Evolutionary conservation across 2,113 vertebrate genomes (phyloP), one percentile per base, ranked within the genome.

Genomic region (Amblyornis subalaris): DNA sequence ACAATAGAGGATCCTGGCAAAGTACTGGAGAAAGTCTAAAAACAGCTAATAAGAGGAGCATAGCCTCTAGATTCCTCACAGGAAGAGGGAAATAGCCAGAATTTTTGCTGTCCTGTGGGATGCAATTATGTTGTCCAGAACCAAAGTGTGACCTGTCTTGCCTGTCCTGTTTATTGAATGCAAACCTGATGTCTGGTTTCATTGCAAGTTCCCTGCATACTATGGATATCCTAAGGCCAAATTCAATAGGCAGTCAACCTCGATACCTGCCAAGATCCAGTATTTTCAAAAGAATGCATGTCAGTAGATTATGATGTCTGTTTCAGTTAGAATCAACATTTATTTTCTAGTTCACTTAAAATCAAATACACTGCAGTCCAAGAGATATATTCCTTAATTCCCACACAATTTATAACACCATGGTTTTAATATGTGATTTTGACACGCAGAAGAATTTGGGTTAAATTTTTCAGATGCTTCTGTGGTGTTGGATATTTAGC

Each of bases 311-410:
- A 97, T 96, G 85, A 89, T 88, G 95, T 97, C 94, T 97, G 75
- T 95, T 97, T 96, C 96, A 72, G 65, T 98, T 97, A 98, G 90
- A 97, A 96, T 97, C 97, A 97, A 95, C 97, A 96, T 96, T 97
- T 96, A 61, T 93, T 96, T 97, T 96, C 95, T 95, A 94, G 93
- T 90, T 97, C 93, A 90, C 88, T 97, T 96, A 96, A 97, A 97
- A 94, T 95, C 91, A 97, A 97, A 97, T 93, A 65, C 40, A 94
- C 36, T 76, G 90, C 72, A 81, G 62, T 94, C 84, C 76, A 94
- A 94, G 87, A 94, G 78, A 94, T 88, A 90, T 54, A 90, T 87
- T 58, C 89, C 60, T 91, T 96, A 96, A 97, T 97, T 96, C 91
- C 76, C 73, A 97, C 48, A 80, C 38, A 85, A 74, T 89, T 96